phyloP scores from a whole-genome alignment of 1,140 invertebrate genomes.

The Panagrolaimus sp. region DNA sequence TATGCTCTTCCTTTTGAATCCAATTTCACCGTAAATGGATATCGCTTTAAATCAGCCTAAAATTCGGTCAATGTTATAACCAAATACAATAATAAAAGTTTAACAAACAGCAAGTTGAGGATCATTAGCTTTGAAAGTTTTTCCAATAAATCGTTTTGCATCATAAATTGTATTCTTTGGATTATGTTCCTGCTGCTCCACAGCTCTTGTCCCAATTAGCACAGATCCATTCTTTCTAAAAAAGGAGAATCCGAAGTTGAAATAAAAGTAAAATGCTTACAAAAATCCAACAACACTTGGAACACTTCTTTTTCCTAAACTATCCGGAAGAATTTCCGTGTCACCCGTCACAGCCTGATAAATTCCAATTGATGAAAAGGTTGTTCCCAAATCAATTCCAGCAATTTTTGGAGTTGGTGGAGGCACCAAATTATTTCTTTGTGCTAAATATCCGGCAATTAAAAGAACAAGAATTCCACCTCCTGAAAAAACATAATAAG shows the following conservation, averaged over 20 bases:
- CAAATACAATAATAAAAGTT: not conserved
- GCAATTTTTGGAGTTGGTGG: conserved; percentile 63
- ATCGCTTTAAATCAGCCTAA: conserved; percentile 51
- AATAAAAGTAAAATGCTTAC: conserved; percentile 35
- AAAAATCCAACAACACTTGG: conserved; percentile 59
- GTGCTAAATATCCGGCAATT: conserved; percentile 37
- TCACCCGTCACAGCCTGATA: conserved; percentile 63
- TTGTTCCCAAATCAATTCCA: conserved; percentile 64
- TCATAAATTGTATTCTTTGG: conserved; percentile 64
- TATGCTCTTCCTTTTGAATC: conserved; percentile 49
- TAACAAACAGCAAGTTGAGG: conserved; percentile 53
- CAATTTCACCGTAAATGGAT: conserved; percentile 54
- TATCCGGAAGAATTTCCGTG: conserved; percentile 55
- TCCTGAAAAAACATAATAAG: conserved; percentile 24
- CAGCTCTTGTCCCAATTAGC: conserved; percentile 62
- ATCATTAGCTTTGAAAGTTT: conserved; percentile 60
- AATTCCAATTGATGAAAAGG: conserved; percentile 63
- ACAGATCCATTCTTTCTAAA: conserved; percentile 57
- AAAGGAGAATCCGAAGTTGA: not conserved
- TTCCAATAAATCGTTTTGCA: conserved; percentile 64
- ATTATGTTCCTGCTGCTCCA: conserved; percentile 63
- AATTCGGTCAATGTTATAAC: conserved; percentile 25
- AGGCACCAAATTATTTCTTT: conserved; percentile 30
- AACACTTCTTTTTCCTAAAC: conserved; percentile 44
- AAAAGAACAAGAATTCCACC: conserved; percentile 28